Evolutionary conservation across 2,888 invertebrate genomes (phyloP).

Genomic region (Caenorhabditis panamensis): DNA sequence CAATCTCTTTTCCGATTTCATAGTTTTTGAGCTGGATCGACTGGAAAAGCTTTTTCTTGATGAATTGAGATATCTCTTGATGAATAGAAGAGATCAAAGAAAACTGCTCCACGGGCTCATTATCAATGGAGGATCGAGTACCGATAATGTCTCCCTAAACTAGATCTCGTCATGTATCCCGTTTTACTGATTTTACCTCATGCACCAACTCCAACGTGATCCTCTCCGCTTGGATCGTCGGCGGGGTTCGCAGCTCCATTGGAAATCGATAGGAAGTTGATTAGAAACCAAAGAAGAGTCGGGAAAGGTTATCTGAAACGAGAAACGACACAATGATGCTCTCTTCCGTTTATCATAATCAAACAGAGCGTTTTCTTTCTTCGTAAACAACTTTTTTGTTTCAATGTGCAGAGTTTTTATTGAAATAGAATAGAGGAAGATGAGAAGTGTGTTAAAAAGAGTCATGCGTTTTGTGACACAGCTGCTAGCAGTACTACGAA

Average conservation of each 20-base stretch:
- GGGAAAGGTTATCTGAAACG: no score
- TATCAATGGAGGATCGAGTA: background rate
- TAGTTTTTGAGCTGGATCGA: conserved; percentile 26
- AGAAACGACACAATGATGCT: no score
- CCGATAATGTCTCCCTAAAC: no score
- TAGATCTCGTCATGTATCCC: no score
- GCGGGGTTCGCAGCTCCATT: background rate
- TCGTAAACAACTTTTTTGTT: no score
- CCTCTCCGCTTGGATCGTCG: background rate
- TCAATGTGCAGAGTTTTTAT: no score
- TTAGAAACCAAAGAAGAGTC: background rate
- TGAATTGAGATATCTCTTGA: conserved; percentile 1
- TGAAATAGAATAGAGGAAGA: no score
- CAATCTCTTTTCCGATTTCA: conserved; percentile 3
- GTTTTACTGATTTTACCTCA: background rate
- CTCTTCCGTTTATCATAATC: no score
- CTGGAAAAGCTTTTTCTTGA: conserved; percentile 11
- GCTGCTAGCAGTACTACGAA: no score
- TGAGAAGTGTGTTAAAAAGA: no score
- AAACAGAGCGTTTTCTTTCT: no score
- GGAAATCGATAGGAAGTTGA: background rate
- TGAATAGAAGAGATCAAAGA: conserved; percentile 9
- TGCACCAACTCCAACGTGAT: background rate
- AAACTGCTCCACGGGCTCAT: background rate
- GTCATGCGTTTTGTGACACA: no score